Conservation (phyloP, 2,113 vertebrate genomes). For the Lethenteron reissneri region DNA sequence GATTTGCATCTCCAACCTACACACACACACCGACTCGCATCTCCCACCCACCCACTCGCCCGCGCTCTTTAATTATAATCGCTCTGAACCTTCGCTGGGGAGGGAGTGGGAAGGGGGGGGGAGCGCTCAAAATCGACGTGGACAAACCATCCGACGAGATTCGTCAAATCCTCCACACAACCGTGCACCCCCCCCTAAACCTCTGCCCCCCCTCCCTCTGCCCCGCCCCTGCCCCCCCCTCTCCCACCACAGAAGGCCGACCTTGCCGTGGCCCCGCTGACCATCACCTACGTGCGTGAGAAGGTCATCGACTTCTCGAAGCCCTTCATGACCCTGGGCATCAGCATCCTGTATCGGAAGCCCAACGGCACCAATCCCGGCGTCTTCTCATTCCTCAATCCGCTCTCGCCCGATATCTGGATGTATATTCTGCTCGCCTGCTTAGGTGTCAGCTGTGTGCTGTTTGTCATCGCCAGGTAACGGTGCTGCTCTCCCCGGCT, state of each 20-base stretch:
- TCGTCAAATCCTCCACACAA: too few relatives aligned
- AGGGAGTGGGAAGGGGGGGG: too few relatives aligned
- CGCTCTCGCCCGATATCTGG: conserved; percentile 99
- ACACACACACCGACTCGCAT: too few relatives aligned
- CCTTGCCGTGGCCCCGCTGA: conserved; percentile 86
- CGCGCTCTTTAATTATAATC: too few relatives aligned
- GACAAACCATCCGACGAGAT: too few relatives aligned
- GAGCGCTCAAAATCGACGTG: too few relatives aligned
- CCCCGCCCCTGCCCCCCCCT: neutral
- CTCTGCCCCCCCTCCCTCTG: too few relatives aligned
- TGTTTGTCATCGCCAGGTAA: conserved; percentile 99
- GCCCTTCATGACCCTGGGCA: conserved; percentile 98
- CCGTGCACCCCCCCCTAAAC: too few relatives aligned
- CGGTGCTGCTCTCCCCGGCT: neutral
- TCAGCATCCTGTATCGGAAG: conserved; percentile 99
- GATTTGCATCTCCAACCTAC: too few relatives aligned
- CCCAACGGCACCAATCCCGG: conserved; percentile 98
- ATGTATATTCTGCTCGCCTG: conserved; percentile 99
- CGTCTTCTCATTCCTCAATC: conserved; percentile 99
- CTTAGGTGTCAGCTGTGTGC: conserved; percentile 99
- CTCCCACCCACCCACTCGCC: too few relatives aligned
- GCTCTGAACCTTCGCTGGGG: too few relatives aligned
- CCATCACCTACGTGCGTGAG: conserved; percentile 91
- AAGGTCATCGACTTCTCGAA: conserved; percentile 99
- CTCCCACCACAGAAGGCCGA: conserved; percentile 67